Conservation (phyloP, 1,140 invertebrate species). For the Asbolus verrucosus region DNA sequence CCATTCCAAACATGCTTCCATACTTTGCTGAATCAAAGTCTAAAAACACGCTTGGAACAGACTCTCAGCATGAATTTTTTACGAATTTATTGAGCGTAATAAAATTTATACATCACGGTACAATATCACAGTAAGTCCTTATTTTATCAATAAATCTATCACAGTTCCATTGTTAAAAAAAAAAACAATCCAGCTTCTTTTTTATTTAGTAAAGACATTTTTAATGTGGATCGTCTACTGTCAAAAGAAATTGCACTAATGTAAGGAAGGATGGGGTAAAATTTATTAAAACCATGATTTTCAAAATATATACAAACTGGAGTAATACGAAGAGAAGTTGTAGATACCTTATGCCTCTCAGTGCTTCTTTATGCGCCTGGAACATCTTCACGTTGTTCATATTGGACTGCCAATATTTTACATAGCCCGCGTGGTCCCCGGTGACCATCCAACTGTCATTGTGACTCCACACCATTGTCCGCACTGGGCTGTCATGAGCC, state of each 20-base stretch:
- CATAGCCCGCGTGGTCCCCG: conserved; percentile 97
- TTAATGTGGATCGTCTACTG: too few relatives aligned
- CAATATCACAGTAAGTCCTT: conserved; percentile 55
- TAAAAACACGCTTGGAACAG: conserved; percentile 59
- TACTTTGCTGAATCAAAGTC: conserved; percentile 47
- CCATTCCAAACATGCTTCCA: conserved; percentile 59
- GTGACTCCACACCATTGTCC: conserved; percentile 99
- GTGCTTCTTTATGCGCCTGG: conserved; percentile 99
- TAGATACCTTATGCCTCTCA: conserved; percentile 95
- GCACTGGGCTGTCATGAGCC: conserved; percentile 97
- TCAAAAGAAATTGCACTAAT: conserved; percentile 55
- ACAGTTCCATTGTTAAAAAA: conserved; percentile 41
- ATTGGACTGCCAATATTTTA: conserved; percentile 99
- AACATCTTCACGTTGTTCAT: conserved; percentile 99
- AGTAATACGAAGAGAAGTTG: conserved; percentile 62
- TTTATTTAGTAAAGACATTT: too few relatives aligned
- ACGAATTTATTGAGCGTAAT: conserved; percentile 60
- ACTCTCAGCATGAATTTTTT: conserved; percentile 51
- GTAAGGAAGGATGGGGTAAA: conserved; percentile 54
- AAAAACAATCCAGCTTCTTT: too few relatives aligned
- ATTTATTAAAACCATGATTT: conserved; percentile 53
- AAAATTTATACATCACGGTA: conserved; percentile 54
- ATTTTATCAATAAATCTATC: conserved; percentile 48
- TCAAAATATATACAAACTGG: conserved; percentile 52
- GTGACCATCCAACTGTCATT: conserved; percentile 99